Evolutionary conservation across 2,113 vertebrate species (phyloP).

Genomic region (Xiphophorus couchianus): DNA sequence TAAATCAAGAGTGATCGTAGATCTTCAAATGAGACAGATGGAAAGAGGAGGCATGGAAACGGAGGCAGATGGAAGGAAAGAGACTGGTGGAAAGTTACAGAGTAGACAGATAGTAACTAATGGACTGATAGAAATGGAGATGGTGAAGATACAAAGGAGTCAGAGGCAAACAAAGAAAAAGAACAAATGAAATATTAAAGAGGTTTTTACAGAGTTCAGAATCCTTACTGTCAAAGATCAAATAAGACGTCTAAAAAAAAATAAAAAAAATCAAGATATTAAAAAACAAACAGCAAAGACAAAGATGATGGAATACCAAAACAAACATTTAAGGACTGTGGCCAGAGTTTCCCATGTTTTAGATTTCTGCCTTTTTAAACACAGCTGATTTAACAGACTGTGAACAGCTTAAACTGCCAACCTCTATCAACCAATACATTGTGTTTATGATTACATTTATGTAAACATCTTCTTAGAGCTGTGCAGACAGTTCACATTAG

Average conservation of each 20-base stretch:
- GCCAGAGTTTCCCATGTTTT: no score
- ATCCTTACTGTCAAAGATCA: slow-evolving; percentile 15
- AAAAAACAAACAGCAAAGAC: not conserved
- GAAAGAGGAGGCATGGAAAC: slow-evolving; percentile 17
- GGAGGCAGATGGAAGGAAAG: slow-evolving; percentile 20
- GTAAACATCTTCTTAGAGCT: no score
- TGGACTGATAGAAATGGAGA: slow-evolving; percentile 4
- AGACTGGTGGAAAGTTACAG: slow-evolving; percentile 8
- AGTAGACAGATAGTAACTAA: slow-evolving; percentile 15
- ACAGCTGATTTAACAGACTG: no score
- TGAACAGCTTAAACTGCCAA: no score
- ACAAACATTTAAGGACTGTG: no score
- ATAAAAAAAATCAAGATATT: not conserved
- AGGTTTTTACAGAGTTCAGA: not conserved
- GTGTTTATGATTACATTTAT: no score
- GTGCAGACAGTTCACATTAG: no score
- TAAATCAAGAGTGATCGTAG: slow-evolving; percentile 57
- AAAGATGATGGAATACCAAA: not conserved
- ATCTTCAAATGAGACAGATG: slow-evolving; percentile 51
- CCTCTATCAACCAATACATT: no score
- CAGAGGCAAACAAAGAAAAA: slow-evolving; percentile 16
- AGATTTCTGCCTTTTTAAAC: no score
- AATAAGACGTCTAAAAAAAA: not conserved
- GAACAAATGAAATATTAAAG: slow-evolving; percentile 16
- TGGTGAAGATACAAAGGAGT: slow-evolving; percentile 7